phyloP scores from a whole-genome alignment of 2,888 invertebrate genomes.

The Podotricha telesiphe region DNA sequence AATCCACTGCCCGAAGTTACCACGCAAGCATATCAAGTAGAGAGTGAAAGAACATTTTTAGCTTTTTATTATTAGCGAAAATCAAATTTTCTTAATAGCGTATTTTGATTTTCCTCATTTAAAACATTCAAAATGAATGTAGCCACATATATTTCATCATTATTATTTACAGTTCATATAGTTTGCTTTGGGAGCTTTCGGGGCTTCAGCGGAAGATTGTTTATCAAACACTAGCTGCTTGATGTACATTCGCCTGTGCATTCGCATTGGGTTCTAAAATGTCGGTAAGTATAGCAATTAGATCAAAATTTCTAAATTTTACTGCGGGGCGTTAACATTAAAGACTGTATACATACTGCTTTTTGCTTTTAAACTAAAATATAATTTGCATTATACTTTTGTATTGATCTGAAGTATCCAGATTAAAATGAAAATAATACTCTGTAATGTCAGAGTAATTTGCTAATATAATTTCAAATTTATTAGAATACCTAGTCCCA shows the following conservation, averaged over 20 bases:
- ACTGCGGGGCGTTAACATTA: too few relatives aligned
- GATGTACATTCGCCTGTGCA: too few relatives aligned
- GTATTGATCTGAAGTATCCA: too few relatives aligned
- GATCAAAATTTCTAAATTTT: too few relatives aligned
- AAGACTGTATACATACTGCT: too few relatives aligned
- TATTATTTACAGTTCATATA: constrained; percentile 19
- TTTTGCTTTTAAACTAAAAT: too few relatives aligned
- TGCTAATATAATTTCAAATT: too few relatives aligned
- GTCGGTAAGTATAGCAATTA: constrained; percentile 5
- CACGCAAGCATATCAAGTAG: neutral
- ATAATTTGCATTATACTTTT: too few relatives aligned
- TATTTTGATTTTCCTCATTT: neutral
- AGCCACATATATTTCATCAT: neutral
- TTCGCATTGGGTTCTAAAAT: neutral
- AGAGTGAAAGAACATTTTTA: neutral
- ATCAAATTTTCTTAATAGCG: neutral
- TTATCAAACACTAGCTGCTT: neutral
- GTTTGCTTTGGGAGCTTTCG: neutral
- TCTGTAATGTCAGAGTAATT: too few relatives aligned
- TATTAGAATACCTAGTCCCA: neutral
- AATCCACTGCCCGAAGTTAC: neutral
- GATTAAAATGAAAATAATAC: too few relatives aligned
- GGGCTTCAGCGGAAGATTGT: neutral
- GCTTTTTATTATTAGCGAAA: neutral
- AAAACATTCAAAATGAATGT: neutral